Evolutionary conservation across 1,140 invertebrate species (phyloP), one percentile per base, ranked within the genome.

Genomic region (Drosophila bocqueti): DNA sequence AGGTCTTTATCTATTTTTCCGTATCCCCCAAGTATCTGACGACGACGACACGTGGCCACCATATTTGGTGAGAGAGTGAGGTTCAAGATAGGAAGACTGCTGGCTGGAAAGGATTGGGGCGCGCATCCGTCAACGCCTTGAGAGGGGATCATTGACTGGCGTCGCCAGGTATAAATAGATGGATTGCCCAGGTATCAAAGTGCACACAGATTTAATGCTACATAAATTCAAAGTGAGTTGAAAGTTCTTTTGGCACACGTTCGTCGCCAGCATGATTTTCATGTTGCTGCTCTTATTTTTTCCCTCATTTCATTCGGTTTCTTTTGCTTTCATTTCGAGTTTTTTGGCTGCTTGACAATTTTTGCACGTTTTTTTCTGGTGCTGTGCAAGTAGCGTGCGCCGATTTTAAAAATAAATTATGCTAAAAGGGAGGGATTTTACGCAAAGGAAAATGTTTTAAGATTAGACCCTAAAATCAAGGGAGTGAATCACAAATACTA

Each of bases 141-240:
- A 31, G n/a, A 36, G 21, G 72, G 46, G 79, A 79, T 76, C 76
- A 77, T 83, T 86, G 83, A 83, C 83, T 76, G 81, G 9, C 64
- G 71, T 64, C 60, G 73, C 2, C 71, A 72, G 60, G 66, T 74
- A 76, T 86, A 79, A 86, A 83, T 83, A 83, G 71, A 49, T 36
- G 47, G 47, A 60, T 45, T 47, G 45, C 67, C 60, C 69, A 64
- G 67, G 67, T 67, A 45, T 75, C 62, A 68, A 59, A 54, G 68
- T 57, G 69, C 81, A 69, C 36, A 45, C 57, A 34, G 60, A 71
- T 72, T 73, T 73, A 72, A 73, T 73, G 74, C 74, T 54, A 76
- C 74, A 76, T 76, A 76, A 55, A 76, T 76, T 66, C 46, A 58
- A 66, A 66, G 61, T 46, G 67, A 77, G 77, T 81, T 67, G 76